Conservation (phyloP, 2,797 vertebrate genomes). For the Sebastes trivittatus region DNA sequence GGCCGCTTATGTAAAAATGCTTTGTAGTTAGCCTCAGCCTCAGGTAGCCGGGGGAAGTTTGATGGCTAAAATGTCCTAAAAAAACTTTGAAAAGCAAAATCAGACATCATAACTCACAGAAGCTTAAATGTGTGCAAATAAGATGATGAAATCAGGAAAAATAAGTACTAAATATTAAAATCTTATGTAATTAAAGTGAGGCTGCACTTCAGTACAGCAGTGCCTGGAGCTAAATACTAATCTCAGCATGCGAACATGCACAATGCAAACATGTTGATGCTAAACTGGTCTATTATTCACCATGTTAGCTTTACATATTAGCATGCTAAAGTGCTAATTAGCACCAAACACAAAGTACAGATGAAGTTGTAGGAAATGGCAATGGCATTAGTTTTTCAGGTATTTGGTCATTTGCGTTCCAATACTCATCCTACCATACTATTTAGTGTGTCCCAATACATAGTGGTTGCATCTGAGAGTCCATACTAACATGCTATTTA, state of each 20-base stretch:
- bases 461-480: no score
- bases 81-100: neutral
- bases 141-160: neutral
- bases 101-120: neutral
- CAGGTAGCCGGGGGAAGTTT: neutral
- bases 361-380: no score
- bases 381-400: no score
- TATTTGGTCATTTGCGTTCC: no score
- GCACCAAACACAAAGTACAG: no score
- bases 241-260: neutral
- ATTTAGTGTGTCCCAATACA: no score
- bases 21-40: neutral
- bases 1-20: conserved; percentile 1
- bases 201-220: neutral
- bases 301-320: neutral
- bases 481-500: no score
- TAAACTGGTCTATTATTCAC: neutral
- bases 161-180: neutral
- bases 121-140: neutral
- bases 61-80: neutral
- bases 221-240: neutral
- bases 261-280: neutral
- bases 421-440: no score
- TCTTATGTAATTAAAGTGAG: neutral
- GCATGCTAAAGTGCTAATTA: neutral